Conservation (phyloP, 2,113 vertebrate species). For the Anoura caudifer region DNA sequence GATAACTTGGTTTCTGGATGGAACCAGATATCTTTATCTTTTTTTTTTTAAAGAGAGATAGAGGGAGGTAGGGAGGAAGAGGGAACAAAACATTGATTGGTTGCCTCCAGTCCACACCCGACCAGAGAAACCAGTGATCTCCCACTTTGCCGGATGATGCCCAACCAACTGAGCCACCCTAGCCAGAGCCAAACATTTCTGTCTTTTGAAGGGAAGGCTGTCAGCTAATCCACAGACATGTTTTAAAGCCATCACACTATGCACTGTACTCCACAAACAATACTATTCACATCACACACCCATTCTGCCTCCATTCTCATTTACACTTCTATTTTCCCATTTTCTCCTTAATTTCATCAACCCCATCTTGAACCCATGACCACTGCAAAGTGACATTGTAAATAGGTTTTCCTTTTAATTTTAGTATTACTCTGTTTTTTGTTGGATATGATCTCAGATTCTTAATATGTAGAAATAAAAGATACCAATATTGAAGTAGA, state of each 20-base stretch:
- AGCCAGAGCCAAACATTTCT: too few species aligned
- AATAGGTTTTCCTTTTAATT: neutral
- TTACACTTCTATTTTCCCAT: neutral
- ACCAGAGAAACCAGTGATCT: too few species aligned
- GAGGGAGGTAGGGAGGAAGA: too few species aligned
- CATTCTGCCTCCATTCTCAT: neutral
- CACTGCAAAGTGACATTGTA: neutral
- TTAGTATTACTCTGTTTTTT: conserved; percentile 20
- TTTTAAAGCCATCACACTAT: neutral
- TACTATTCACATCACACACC: neutral
- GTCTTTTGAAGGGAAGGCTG: neutral
- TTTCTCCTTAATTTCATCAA: neutral
- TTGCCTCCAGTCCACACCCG: too few species aligned
- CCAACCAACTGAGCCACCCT: too few species aligned
- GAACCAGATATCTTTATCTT: neutral
- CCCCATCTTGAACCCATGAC: neutral
- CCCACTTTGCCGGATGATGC: too few species aligned
- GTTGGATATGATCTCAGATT: neutral
- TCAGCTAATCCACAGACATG: neutral
- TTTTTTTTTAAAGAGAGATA: too few species aligned
- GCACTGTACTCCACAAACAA: neutral
- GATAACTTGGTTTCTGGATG: neutral
- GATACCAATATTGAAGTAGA: conserved; percentile 42
- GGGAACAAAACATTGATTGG: too few species aligned
- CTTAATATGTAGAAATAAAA: neutral